Evolutionary conservation across 2,797 vertebrate genomes (phyloP).

Genomic region (Eulemur mongoz): DNA sequence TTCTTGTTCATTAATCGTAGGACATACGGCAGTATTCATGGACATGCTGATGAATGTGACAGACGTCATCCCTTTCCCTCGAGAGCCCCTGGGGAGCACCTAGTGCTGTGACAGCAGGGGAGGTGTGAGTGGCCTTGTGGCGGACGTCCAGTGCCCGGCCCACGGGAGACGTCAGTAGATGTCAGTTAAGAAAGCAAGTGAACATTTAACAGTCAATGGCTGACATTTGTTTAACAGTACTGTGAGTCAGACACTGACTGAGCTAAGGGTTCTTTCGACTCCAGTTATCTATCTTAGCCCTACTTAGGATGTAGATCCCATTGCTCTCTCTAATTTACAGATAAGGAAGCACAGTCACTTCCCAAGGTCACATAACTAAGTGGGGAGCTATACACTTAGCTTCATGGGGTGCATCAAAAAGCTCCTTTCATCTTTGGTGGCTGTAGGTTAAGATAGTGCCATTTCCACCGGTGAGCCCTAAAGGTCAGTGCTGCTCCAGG

Average conservation of each 20-base stretch:
- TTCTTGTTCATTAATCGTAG: neutral
- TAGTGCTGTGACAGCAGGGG: neutral
- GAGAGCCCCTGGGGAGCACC: neutral
- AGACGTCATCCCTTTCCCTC: neutral
- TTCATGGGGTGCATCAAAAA: neutral
- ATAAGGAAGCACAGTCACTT: neutral
- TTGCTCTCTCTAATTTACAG: neutral
- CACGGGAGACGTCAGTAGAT: neutral
- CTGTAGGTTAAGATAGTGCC: no score
- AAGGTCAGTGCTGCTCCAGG: no score
- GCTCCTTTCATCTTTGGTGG: neutral
- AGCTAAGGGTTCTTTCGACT: neutral
- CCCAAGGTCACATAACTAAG: neutral
- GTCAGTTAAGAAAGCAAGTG: neutral
- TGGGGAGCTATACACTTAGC: neutral
- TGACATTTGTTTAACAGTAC: neutral
- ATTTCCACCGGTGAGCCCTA: rapidly evolving
- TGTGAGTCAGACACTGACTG: neutral
- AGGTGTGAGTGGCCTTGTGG: neutral
- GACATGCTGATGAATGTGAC: neutral
- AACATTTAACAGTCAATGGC: rapidly evolving
- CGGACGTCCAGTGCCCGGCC: neutral
- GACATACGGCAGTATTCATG: slow-evolving; percentile 65
- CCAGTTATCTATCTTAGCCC: rapidly evolving
- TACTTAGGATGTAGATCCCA: neutral